Evolutionary conservation across 2,797 vertebrate species (phyloP).

Genomic region (Danionella dracula): DNA sequence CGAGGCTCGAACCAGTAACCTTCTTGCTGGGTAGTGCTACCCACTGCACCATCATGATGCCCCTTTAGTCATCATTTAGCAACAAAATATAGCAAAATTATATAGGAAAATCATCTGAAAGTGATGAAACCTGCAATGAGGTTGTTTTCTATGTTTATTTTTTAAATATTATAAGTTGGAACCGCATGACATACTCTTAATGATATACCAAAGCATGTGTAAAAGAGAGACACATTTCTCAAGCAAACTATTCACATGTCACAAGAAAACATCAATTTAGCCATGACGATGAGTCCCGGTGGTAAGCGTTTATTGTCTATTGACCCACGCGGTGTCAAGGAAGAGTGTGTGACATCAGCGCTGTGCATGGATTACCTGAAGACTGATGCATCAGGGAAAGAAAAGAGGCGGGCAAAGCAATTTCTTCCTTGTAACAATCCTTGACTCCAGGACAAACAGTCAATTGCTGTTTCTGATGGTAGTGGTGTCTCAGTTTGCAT

Average conservation of each 20-base stretch:
- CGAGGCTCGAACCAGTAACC: too few relatives aligned
- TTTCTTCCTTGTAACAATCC: constrained; percentile 10
- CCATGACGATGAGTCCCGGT: background rate
- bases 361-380: constrained; percentile 7
- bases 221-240: background rate
- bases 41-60: too few relatives aligned
- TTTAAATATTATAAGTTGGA: too few relatives aligned
- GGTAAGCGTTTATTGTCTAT: constrained; percentile 2
- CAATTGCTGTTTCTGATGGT: constrained; percentile 1
- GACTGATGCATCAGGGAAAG: constrained; percentile 12
- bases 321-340: constrained; percentile 6
- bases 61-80: too few relatives aligned
- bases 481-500: background rate
- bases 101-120: too few relatives aligned
- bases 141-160: too few relatives aligned
- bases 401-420: constrained; percentile 1
- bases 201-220: background rate
- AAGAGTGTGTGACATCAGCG: background rate
- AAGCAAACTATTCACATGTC: background rate
- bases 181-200: background rate
- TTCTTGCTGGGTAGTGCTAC: too few relatives aligned
- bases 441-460: constrained; percentile 8
- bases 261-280: background rate
- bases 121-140: too few relatives aligned
- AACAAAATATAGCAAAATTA: too few relatives aligned